Conservation (phyloP, 1,140 invertebrate genomes). For the Drosophila grimshawi region DNA sequence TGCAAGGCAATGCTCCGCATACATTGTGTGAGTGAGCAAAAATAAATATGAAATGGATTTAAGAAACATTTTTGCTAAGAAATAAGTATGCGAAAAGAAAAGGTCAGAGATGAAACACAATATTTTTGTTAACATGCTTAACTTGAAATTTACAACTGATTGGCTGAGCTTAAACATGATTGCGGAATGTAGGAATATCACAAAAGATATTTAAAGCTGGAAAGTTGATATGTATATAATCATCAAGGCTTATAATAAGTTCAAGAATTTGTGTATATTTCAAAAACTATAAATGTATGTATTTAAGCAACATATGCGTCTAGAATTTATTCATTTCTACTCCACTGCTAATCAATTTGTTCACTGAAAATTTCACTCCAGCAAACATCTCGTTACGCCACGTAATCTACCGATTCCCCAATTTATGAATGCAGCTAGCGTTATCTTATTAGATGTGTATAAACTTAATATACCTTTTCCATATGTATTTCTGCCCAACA, state of each 20-base stretch:
- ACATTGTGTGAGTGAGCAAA: not conserved
- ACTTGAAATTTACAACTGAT: conserved; percentile 4
- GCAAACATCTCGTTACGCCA: not conserved
- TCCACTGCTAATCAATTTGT: too few relatives aligned
- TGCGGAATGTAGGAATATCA: not conserved
- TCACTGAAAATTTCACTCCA: too few relatives aligned
- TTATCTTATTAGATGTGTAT: conserved; percentile 43
- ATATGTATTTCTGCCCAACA: conserved; percentile 17
- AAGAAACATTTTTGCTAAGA: not conserved
- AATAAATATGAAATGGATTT: conserved; percentile 8
- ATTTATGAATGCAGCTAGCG: conserved; percentile 32
- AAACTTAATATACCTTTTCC: conserved; percentile 41
- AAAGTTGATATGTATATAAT: not conserved
- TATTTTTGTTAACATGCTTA: not conserved
- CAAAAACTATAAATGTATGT: not conserved
- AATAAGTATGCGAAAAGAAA: not conserved
- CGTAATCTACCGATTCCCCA: not conserved
- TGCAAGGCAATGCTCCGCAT: conserved; percentile 1
- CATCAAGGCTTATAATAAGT: not conserved
- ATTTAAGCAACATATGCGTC: too few relatives aligned
- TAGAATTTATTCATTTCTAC: too few relatives aligned
- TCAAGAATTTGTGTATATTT: too few relatives aligned
- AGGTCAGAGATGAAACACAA: conserved; percentile 1
- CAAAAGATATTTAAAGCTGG: too few relatives aligned
- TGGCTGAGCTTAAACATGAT: not conserved